Percentiles rank a stretch among this genome's conserved stretches.
phyloP scores from a whole-genome alignment of 2,113 vertebrate species.

The Hoplias malabaricus region DNA sequence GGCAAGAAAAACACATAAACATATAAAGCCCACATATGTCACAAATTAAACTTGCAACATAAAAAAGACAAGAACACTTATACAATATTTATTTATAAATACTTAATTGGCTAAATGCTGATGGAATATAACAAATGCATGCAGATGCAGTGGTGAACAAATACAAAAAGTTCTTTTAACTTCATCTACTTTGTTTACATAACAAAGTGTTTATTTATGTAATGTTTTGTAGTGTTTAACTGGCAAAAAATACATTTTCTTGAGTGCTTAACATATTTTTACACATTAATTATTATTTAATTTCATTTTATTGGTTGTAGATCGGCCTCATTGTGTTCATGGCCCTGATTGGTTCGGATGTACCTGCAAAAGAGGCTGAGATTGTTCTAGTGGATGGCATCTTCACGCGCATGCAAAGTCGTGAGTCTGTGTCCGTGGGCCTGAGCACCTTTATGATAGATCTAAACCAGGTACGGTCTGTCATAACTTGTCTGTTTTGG shows the following conservation, averaged over 20 bases:
- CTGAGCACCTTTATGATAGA: constrained; percentile 98
- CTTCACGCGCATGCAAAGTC: constrained; percentile 92
- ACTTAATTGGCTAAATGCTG: no score
- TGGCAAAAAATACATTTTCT: no score
- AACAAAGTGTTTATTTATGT: no score
- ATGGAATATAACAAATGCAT: no score
- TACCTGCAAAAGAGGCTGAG: constrained; percentile 90
- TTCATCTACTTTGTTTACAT: no score
- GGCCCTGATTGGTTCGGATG: constrained; percentile 92
- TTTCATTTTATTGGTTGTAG: constrained; percentile 66
- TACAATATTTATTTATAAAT: neutral
- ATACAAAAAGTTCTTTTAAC: no score
- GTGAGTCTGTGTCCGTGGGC: constrained; percentile 91
- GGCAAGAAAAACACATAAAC: constrained; percentile 57
- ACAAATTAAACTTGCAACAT: no score
- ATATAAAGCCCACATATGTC: neutral
- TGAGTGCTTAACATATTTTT: no score
- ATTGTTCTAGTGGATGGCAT: constrained; percentile 89
- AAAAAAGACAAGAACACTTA: neutral
- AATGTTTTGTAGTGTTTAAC: no score
- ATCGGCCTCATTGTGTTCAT: constrained; percentile 94
- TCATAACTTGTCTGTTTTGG: neutral
- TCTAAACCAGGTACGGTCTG: constrained; percentile 82
- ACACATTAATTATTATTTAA: neutral
- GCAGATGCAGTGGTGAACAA: no score